Evolutionary conservation across 2,888 invertebrate species (phyloP).

Genomic region (Rhorus exstirpatorius): DNA sequence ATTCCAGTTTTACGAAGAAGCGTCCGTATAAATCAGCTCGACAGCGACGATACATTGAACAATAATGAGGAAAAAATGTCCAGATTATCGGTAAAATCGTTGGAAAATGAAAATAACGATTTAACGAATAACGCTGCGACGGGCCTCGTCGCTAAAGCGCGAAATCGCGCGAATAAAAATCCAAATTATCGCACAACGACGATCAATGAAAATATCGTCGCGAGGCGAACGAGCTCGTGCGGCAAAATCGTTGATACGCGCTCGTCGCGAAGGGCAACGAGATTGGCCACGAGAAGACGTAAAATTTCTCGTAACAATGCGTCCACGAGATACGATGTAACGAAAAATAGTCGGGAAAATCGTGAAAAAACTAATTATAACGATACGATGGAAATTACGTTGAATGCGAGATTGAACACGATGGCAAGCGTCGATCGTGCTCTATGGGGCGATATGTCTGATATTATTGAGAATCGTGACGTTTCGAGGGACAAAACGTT

Average conservation of each 20-base stretch:
- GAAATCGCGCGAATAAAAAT: slow-evolving; percentile 74
- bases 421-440: slow-evolving; percentile 82
- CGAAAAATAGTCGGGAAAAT: slow-evolving; percentile 64
- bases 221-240: slow-evolving; percentile 60
- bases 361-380: slow-evolving; percentile 63
- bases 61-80: slow-evolving; percentile 71
- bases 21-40: slow-evolving; percentile 81
- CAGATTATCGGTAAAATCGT: slow-evolving; percentile 43
- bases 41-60: slow-evolving; percentile 77
- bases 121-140: slow-evolving; percentile 66
- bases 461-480: slow-evolving; percentile 77
- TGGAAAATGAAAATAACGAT: slow-evolving; percentile 65
- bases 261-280: slow-evolving; percentile 75
- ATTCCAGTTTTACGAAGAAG: slow-evolving; percentile 81
- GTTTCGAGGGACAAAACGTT: slow-evolving; percentile 66
- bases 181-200: slow-evolving; percentile 76
- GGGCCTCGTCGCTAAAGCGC: slow-evolving; percentile 47
- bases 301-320: slow-evolving; percentile 64
- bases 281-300: slow-evolving; percentile 65
- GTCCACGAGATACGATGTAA: slow-evolving; percentile 65
- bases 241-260: slow-evolving; percentile 73
- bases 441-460: slow-evolving; percentile 85
- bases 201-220: slow-evolving; percentile 73
- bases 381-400: slow-evolving; percentile 63
- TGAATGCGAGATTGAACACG: slow-evolving; percentile 73